Evolutionary conservation across 2,888 invertebrate species (phyloP).

Genomic region (Tachystola acroxantha): DNA sequence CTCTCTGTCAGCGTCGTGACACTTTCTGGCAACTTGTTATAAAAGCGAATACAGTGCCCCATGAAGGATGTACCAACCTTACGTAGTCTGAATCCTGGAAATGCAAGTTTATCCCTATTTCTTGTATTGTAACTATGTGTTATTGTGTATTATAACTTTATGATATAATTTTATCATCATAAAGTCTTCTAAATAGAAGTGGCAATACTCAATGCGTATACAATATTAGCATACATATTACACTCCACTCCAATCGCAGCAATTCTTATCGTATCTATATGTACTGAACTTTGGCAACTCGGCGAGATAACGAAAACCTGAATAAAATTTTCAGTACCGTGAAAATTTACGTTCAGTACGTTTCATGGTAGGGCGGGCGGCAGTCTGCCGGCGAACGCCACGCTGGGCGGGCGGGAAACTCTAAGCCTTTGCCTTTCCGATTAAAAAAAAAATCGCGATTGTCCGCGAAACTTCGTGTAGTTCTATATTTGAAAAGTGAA

Average conservation of each 20-base stretch:
- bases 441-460: constrained; percentile 8
- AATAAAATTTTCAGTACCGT: constrained; percentile 46
- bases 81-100: too few species aligned
- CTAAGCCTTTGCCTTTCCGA: constrained; percentile 16
- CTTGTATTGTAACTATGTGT: too few species aligned
- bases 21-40: too few species aligned
- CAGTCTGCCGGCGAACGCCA: constrained; percentile 44
- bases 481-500: constrained; percentile 15
- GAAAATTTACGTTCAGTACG: constrained; percentile 36
- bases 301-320: constrained; percentile 31
- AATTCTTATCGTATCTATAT: too few species aligned
- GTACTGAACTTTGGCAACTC: constrained; percentile 17
- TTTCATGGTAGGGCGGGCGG: constrained; percentile 45
- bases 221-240: constrained; percentile 18
- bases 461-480: constrained; percentile 21
- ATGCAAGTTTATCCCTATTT: too few species aligned
- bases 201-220: constrained; percentile 1
- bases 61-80: too few species aligned
- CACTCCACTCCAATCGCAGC: constrained; percentile 3
- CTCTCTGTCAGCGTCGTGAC: too few species aligned
- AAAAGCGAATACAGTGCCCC: too few species aligned
- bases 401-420: constrained; percentile 41
- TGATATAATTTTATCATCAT: too few species aligned
- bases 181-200: too few species aligned
- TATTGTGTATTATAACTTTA: too few species aligned